Conservation (phyloP, 2,888 invertebrate species). For the Autographa pulchrina region DNA sequence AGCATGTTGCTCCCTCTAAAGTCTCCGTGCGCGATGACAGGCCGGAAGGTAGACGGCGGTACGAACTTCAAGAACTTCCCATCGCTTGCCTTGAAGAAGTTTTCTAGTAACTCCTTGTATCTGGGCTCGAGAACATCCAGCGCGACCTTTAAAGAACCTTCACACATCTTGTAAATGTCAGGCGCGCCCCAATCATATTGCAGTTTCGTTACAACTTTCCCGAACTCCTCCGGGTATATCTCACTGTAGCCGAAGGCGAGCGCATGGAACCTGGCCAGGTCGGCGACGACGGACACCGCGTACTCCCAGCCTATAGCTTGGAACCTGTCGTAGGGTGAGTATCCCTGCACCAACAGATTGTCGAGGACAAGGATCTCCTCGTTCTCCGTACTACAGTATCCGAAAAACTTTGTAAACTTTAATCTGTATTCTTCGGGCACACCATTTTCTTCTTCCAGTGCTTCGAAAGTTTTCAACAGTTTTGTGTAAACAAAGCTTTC, state of each 20-base stretch:
- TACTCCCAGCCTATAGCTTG: slow-evolving; percentile 63
- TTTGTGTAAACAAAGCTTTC: slow-evolving; percentile 54
- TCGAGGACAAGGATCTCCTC: slow-evolving; percentile 72
- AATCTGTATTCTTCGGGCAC: slow-evolving; percentile 59
- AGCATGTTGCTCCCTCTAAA: slow-evolving; percentile 63
- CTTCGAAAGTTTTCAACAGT: slow-evolving; percentile 39
- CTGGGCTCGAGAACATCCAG: slow-evolving; percentile 50
- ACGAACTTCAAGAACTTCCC: slow-evolving; percentile 31
- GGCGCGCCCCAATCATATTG: not conserved
- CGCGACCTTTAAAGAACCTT: slow-evolving; percentile 33
- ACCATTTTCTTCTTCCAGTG: slow-evolving; percentile 47
- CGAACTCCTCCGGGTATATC: slow-evolving; percentile 63
- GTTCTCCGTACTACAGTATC: slow-evolving; percentile 41
- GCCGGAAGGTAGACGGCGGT: slow-evolving; percentile 46
- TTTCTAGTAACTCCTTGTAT: slow-evolving; percentile 54
- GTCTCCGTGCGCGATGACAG: slow-evolving; percentile 62
- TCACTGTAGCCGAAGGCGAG: slow-evolving; percentile 68
- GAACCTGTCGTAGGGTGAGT: slow-evolving; percentile 61
- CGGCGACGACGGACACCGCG: slow-evolving; percentile 60
- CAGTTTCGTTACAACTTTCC: not conserved
- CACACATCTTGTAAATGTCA: not conserved
- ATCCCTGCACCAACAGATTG: slow-evolving; percentile 63
- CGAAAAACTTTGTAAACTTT: slow-evolving; percentile 61
- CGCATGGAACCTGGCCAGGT: slow-evolving; percentile 73
- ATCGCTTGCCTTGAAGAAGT: slow-evolving; percentile 44